Evolutionary conservation across 2,888 invertebrate species (phyloP).

Genomic region (Brachypalpus laphriformis): DNA sequence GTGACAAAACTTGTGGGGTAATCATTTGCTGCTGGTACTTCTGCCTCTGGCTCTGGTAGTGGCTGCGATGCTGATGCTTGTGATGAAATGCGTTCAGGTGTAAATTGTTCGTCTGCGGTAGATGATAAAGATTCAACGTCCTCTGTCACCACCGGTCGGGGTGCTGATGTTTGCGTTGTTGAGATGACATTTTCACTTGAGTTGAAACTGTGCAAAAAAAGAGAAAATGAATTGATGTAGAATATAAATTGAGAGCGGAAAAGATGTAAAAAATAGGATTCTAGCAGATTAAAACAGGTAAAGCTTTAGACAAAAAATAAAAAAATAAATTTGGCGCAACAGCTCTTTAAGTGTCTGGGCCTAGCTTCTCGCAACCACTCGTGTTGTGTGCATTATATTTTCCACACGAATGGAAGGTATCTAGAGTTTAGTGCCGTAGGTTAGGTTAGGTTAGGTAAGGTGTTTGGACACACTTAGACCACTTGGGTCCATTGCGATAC

Average conservation of each 20-base stretch:
- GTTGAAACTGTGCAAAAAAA: slow-evolving; percentile 77
- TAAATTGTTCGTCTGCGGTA: slow-evolving; percentile 52
- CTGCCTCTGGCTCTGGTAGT: slow-evolving; percentile 22
- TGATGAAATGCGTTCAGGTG: slow-evolving; percentile 63
- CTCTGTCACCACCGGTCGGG: slow-evolving; percentile 32
- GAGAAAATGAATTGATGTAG: not conserved
- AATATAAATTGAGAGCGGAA: not conserved
- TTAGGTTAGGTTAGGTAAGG: too few relatives aligned
- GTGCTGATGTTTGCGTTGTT: slow-evolving; percentile 74
- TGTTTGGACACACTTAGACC: too few relatives aligned
- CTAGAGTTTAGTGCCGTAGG: too few relatives aligned
- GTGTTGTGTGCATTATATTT: too few relatives aligned
- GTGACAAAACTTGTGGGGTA: slow-evolving; percentile 52
- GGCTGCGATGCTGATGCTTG: slow-evolving; percentile 28
- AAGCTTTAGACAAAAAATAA: too few relatives aligned
- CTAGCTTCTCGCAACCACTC: too few relatives aligned
- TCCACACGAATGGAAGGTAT: too few relatives aligned
- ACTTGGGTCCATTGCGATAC: too few relatives aligned
- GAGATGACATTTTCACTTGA: slow-evolving; percentile 79
- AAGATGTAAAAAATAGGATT: not conserved
- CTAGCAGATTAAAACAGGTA: too few relatives aligned
- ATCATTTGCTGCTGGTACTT: slow-evolving; percentile 46
- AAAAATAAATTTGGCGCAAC: too few relatives aligned
- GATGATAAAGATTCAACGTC: slow-evolving; percentile 50
- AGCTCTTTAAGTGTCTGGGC: too few relatives aligned